Conservation (phyloP, 1,140 invertebrate genomes). For the Catajapyx aquilonaris region DNA sequence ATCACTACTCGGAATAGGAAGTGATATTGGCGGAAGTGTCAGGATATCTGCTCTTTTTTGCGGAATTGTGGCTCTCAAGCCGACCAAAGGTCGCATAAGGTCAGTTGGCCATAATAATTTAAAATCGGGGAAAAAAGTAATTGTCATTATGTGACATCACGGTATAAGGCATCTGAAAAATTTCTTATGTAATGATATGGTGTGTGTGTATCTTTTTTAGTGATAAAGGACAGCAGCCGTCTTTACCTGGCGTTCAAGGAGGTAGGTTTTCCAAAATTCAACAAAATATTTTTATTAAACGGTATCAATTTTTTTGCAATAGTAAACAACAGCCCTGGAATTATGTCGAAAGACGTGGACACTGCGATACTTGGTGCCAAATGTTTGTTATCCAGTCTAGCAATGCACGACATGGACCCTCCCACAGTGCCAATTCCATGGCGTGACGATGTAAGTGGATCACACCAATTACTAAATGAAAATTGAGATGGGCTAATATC, state of each 20-base stretch:
- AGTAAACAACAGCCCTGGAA: conserved; percentile 8
- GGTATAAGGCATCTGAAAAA: too few relatives aligned
- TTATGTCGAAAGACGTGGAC: conserved; percentile 8
- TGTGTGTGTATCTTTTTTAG: too few relatives aligned
- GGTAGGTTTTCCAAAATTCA: conserved; percentile 3
- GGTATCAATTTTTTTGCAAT: not conserved
- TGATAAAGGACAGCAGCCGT: not conserved
- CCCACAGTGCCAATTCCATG: conserved; percentile 10
- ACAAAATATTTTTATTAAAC: not conserved
- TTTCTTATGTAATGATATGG: too few relatives aligned
- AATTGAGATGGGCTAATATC: not conserved
- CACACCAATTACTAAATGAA: not conserved
- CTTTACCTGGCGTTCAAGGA: conserved; percentile 4
- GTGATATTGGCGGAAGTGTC: conserved; percentile 27
- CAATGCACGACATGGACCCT: conserved; percentile 7
- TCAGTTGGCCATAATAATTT: too few relatives aligned
- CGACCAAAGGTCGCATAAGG: too few relatives aligned
- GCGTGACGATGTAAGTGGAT: conserved; percentile 13
- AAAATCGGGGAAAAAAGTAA: too few relatives aligned
- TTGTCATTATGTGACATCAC: too few relatives aligned
- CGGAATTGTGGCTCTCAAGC: conserved; percentile 17
- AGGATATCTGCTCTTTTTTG: conserved; percentile 20
- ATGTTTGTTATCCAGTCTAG: conserved; percentile 3
- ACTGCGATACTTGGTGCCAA: conserved; percentile 1
- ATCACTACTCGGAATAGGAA: conserved; percentile 20